phyloP scores from a whole-genome alignment of 2,797 vertebrate species.

The Anguilla pacifica region DNA sequence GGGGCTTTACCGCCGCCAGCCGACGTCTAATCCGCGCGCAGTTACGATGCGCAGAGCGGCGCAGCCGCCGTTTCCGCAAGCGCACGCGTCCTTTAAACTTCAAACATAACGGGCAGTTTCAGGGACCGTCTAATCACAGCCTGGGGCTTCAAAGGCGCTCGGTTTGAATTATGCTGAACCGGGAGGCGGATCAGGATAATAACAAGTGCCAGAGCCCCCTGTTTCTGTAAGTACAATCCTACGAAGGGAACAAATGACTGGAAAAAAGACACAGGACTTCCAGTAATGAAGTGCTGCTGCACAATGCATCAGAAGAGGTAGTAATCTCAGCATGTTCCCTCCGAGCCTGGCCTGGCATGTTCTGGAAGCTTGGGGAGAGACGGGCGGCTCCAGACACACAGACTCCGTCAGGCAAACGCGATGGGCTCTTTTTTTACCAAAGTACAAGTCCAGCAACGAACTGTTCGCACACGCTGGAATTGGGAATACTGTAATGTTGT shows the following conservation, averaged over 20 bases:
- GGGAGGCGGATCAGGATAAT: slow-evolving; percentile 38
- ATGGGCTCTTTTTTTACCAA: neutral
- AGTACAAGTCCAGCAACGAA: neutral
- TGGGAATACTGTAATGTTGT: neutral
- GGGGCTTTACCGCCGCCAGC: neutral
- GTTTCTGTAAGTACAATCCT: slow-evolving; percentile 25
- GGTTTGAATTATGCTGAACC: slow-evolving; percentile 56
- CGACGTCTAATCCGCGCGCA: neutral
- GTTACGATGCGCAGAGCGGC: neutral
- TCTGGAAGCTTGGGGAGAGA: slow-evolving; percentile 51
- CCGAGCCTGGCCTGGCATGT: slow-evolving; percentile 46
- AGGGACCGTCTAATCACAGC: slow-evolving; percentile 35
- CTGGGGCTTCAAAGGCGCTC: slow-evolving; percentile 52
- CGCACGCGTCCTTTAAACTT: slow-evolving; percentile 38
- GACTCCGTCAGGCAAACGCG: slow-evolving; percentile 59
- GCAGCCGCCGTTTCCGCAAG: neutral
- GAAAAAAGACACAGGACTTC: neutral
- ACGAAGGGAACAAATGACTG: neutral
- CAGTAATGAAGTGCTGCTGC: neutral
- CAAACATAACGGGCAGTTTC: slow-evolving; percentile 46
- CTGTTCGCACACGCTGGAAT: no score
- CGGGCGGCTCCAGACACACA: slow-evolving; percentile 55
- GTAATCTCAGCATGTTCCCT: slow-evolving; percentile 46
- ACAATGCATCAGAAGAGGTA: neutral
- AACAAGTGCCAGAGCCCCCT: slow-evolving; percentile 44